Percentiles rank a stretch among this genome's conserved stretches.
phyloP scores from a whole-genome alignment of 2,797 vertebrate species.

The Garrulus glandarius region DNA sequence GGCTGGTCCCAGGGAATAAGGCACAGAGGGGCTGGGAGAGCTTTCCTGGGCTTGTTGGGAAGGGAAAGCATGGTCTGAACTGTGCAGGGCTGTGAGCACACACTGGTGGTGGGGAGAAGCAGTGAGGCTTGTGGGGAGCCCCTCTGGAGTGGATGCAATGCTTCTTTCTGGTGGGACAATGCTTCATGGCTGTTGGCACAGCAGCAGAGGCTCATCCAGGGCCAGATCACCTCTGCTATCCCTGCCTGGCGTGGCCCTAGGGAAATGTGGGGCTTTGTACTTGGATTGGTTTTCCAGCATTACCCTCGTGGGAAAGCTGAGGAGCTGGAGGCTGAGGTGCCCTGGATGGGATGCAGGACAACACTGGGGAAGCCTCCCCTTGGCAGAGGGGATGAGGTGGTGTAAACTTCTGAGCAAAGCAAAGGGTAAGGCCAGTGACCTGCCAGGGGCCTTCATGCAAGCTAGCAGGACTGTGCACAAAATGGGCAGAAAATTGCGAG shows the following conservation, averaged over 20 bases:
- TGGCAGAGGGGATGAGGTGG: background rate
- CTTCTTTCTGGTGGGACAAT: background rate
- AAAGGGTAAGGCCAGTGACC: background rate
- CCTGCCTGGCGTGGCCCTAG: background rate
- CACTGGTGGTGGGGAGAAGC: background rate
- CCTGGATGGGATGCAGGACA: background rate
- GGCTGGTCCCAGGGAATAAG: background rate
- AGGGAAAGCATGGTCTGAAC: background rate
- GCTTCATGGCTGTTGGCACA: background rate
- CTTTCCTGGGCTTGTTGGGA: background rate
- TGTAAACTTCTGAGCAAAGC: background rate
- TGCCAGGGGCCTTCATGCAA: background rate
- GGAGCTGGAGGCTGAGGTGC: background rate
- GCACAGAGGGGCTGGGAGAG: background rate
- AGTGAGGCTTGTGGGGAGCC: accelerated
- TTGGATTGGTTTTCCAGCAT: accelerated
- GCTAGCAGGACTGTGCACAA: background rate
- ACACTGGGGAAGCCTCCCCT: background rate
- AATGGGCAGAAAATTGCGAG: background rate
- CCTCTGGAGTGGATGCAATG: accelerated
- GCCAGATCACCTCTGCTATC: accelerated
- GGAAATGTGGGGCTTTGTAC: background rate
- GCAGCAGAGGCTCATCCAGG: background rate
- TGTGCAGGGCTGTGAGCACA: background rate
- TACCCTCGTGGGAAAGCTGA: background rate